These are phyloP conservation scores for Hylomyscus alleni DNA, from an alignment of 2,797 vertebrate species.

Conservation along the genomic window DNA sequence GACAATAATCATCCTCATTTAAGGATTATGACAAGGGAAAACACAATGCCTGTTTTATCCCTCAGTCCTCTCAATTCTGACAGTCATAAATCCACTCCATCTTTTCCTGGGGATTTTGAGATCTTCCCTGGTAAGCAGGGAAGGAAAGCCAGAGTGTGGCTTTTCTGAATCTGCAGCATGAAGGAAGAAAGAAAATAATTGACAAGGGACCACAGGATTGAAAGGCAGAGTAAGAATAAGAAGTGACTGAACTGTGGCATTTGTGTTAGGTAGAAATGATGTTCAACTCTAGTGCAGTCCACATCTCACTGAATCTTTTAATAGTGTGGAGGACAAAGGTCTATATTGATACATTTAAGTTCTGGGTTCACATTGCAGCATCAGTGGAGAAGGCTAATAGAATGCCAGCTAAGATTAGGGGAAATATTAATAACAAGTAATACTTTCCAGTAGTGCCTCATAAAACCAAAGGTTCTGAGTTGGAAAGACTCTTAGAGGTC, in stretches of 20 bases:
- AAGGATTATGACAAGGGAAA: slow-evolving; percentile 37
- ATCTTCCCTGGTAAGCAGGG: slow-evolving; percentile 67
- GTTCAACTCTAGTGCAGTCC: slow-evolving; percentile 47
- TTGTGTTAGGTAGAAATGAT: slow-evolving; percentile 71
- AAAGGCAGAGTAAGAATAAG: slow-evolving; percentile 40
- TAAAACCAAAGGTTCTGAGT: slow-evolving; percentile 70
- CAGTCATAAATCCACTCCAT: slow-evolving; percentile 60
- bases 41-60: slow-evolving; percentile 44
- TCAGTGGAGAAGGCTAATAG: slow-evolving; percentile 74
- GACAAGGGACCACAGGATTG: slow-evolving; percentile 9
- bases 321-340: slow-evolving; percentile 75
- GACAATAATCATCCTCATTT: slow-evolving; percentile 36
- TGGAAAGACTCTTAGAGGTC: slow-evolving; percentile 72
- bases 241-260: slow-evolving; percentile 65
- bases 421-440: slow-evolving; percentile 78
- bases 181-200: slow-evolving; percentile 57
- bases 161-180: slow-evolving; percentile 24
- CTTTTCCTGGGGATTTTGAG: slow-evolving; percentile 69
- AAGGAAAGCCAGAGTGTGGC: slow-evolving; percentile 23
- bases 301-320: slow-evolving; percentile 57
- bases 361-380: slow-evolving; percentile 32
- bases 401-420: slow-evolving; percentile 72
- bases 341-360: slow-evolving; percentile 72
- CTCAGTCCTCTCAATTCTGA: neutral
- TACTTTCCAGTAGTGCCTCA: slow-evolving; percentile 31